Evolutionary conservation across 2,113 vertebrate species (phyloP).

Genomic region (Hystrix brachyura): DNA sequence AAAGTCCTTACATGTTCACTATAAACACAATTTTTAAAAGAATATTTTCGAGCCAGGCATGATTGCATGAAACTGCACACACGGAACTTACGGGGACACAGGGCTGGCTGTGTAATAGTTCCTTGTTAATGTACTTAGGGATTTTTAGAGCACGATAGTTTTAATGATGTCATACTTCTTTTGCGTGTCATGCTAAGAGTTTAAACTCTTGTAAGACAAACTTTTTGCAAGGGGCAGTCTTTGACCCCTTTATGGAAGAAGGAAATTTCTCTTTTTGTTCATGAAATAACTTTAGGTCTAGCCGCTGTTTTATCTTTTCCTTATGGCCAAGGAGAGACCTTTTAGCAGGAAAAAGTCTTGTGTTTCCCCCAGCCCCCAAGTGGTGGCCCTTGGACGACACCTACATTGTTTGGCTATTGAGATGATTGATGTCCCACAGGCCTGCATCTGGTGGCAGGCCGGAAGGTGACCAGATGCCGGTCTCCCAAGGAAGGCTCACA

Average conservation of each 20-base stretch:
- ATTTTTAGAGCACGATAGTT: background rate
- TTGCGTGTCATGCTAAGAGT: background rate
- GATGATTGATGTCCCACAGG: constrained; percentile 36
- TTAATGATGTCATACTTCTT: background rate
- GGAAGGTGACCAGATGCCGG: background rate
- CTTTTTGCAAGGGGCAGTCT: background rate
- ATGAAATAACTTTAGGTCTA: background rate
- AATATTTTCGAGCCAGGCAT: background rate
- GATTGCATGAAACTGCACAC: background rate
- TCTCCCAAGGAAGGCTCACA: background rate
- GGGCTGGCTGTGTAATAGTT: background rate
- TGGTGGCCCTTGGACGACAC: background rate
- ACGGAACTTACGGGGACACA: background rate
- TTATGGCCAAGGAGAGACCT: background rate
- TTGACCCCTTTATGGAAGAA: background rate
- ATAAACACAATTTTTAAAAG: background rate
- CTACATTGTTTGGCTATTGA: background rate
- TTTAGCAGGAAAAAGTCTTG: background rate
- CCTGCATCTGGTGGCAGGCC: background rate
- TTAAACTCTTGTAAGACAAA: background rate
- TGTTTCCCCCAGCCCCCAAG: background rate
- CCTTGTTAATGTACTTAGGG: background rate
- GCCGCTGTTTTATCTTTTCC: background rate
- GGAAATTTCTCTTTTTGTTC: background rate
- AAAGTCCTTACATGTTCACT: background rate